Percentiles rank a stretch among this genome's conserved stretches.
phyloP scores from a whole-genome alignment of 30 jellyfish, hydroid and myxozoan genomes.

The Rhopilema esculentum region DNA sequence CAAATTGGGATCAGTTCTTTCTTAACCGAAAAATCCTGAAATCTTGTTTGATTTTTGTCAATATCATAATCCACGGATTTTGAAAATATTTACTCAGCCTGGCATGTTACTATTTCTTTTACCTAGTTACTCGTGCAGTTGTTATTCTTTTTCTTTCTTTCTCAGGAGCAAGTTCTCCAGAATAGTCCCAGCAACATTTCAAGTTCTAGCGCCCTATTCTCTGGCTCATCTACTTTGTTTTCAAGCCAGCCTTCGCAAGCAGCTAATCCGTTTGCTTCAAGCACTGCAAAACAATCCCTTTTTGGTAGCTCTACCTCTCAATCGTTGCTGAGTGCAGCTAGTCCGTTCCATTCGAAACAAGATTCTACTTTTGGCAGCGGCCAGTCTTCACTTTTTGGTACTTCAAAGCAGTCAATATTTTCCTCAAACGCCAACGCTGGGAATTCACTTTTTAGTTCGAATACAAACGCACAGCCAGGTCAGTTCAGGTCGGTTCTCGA shows the following conservation, averaged over 20 bases:
- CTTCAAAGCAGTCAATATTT: background rate
- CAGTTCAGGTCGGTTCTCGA: background rate
- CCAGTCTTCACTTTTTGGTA: background rate
- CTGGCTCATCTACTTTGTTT: conserved; percentile 26
- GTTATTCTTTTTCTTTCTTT: background rate
- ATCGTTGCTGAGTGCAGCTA: conserved; percentile 8
- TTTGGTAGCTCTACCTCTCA: conserved; percentile 39
- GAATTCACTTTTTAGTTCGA: conserved; percentile 20
- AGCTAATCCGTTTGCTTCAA: conserved; percentile 25
- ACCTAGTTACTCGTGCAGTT: background rate
- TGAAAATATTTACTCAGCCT: background rate
- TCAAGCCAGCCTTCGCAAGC: conserved; percentile 33
- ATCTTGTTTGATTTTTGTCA: background rate
- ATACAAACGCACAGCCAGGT: conserved; percentile 10
- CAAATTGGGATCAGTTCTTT: background rate
- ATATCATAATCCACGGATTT: background rate
- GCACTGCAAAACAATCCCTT: conserved; percentile 5
- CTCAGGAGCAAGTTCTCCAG: conserved; percentile 24
- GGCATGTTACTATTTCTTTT: background rate
- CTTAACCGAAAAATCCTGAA: background rate
- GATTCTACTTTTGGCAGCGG: conserved; percentile 22
- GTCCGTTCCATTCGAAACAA: background rate
- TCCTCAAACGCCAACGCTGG: background rate
- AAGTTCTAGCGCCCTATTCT: conserved; percentile 5
- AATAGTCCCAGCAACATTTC: background rate